phyloP scores from a whole-genome alignment of 2,797 vertebrate genomes.

The Sarcophilus harrisii region DNA sequence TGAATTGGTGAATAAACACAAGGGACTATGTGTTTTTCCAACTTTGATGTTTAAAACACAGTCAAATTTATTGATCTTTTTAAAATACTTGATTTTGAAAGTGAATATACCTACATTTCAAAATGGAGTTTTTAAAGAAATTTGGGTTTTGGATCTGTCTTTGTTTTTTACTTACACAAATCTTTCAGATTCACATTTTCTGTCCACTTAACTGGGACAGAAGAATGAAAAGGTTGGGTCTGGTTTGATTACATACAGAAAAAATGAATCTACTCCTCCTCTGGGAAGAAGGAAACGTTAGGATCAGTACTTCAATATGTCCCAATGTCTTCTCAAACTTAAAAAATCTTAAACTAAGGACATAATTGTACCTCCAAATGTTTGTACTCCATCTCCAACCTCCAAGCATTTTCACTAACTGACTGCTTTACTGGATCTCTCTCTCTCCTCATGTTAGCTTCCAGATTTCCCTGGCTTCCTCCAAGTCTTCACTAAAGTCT shows the following conservation, averaged over 20 bases:
- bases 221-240: not conserved
- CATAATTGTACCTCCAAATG: not conserved
- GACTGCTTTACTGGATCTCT: not conserved
- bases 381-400: not conserved
- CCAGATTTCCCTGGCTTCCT: not conserved
- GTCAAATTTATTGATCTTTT: slow-evolving; percentile 54
- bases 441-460: not conserved
- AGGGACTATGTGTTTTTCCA: slow-evolving; percentile 75
- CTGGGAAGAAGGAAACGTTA: not conserved
- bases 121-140: slow-evolving; percentile 17
- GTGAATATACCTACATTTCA: slow-evolving; percentile 2
- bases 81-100: slow-evolving; percentile 49
- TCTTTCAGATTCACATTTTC: not conserved
- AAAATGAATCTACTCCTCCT: not conserved
- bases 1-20: slow-evolving; percentile 72
- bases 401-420: not conserved
- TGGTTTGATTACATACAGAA: not conserved
- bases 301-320: not conserved
- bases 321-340: not conserved
- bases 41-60: slow-evolving; percentile 71
- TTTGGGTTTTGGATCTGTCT: slow-evolving; percentile 14
- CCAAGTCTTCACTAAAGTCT: not conserved
- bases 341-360: not conserved
- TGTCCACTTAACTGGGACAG: not conserved
- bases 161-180: slow-evolving; percentile 35